Conservation (phyloP, 2,797 vertebrate genomes). For the Erithacus rubecula region DNA sequence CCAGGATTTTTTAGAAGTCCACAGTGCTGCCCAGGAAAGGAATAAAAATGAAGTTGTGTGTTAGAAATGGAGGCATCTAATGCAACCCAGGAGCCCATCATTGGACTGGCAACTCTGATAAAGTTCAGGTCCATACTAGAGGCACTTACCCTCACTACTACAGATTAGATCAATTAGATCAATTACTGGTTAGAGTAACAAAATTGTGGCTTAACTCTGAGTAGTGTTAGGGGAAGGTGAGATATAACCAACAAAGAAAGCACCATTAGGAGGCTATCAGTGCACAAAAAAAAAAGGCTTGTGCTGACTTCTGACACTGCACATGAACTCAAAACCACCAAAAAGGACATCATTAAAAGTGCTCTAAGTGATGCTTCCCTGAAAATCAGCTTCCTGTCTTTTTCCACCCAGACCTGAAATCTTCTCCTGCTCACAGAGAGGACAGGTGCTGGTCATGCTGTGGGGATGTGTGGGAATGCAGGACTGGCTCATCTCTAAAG, state of each 20-base stretch:
- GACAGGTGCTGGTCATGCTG: not conserved
- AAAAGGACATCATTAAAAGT: not conserved
- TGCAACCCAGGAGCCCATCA: not conserved
- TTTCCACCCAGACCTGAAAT: not conserved
- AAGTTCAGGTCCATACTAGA: not conserved
- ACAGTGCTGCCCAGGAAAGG: not conserved
- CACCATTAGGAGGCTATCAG: not conserved
- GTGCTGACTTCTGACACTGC: not conserved
- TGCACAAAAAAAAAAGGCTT: not conserved
- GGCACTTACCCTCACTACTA: not conserved
- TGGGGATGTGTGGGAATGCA: accelerated
- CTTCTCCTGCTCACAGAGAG: accelerated
- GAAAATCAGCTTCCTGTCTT: not conserved
- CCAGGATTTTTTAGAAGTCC: not conserved
- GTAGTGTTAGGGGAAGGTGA: not conserved
- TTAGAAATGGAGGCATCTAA: not conserved
- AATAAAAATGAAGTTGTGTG: not conserved
- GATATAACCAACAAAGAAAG: not conserved
- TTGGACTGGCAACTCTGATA: not conserved
- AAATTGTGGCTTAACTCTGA: not conserved
- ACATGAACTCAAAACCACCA: not conserved
- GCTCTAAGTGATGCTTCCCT: not conserved
- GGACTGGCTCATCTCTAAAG: not conserved
- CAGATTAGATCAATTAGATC: not conserved
- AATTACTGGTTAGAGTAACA: not conserved